Percentiles rank a stretch among this genome's conserved stretches.
These are phyloP conservation scores for Trinectes maculatus DNA, from an alignment of 2,113 vertebrate species.

Conservation along the genomic window DNA sequence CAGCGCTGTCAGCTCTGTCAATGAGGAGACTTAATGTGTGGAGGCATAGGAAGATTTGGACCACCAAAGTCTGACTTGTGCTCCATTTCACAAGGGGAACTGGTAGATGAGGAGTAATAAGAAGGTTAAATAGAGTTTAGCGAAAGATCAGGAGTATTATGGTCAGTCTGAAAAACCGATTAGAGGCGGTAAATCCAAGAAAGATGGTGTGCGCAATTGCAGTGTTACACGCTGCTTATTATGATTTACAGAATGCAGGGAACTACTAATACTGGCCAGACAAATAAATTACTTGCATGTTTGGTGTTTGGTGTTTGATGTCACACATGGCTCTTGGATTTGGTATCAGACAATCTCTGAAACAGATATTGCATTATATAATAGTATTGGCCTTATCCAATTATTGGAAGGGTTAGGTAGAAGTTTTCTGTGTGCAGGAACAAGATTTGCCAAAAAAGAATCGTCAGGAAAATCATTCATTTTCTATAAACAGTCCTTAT, in stretches of 20 bases:
- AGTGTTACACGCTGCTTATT: neutral
- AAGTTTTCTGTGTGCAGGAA: neutral
- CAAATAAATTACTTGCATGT: neutral
- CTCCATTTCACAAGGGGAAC: conserved; percentile 38
- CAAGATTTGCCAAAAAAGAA: neutral
- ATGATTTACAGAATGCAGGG: neutral
- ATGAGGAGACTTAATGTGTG: neutral
- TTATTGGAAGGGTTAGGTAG: neutral
- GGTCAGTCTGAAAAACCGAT: conserved; percentile 48
- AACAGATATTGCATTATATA: neutral
- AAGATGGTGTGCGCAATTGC: neutral
- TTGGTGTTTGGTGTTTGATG: neutral
- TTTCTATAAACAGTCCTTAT: too few relatives aligned
- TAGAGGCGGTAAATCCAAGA: conserved; percentile 21
- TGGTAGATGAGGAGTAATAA: conserved; percentile 69
- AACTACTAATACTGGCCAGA: neutral
- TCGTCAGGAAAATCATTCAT: neutral
- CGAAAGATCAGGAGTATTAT: conserved; percentile 70
- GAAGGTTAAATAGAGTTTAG: conserved; percentile 77
- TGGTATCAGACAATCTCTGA: neutral
- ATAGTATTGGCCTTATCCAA: neutral
- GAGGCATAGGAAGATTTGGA: conserved; percentile 44
- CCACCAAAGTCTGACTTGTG: conserved; percentile 57
- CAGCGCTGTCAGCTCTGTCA: conserved; percentile 20
- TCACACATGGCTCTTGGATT: neutral